phyloP scores from a whole-genome alignment of 2,113 vertebrate genomes.

The Melierax canorus region DNA sequence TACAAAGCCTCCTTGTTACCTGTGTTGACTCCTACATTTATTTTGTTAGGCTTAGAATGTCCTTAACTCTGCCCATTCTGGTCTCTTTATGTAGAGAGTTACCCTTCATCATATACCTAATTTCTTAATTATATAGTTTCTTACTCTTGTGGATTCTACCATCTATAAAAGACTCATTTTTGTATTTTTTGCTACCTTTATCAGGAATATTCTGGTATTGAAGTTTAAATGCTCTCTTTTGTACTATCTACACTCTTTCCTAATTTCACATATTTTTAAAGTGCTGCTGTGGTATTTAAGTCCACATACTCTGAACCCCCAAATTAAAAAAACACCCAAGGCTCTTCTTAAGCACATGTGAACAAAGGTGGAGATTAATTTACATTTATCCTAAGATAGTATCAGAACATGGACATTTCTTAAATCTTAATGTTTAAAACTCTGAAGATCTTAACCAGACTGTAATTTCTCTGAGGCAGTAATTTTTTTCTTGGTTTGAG shows the following conservation, averaged over 20 bases:
- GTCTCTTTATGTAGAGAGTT: neutral
- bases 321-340: neutral
- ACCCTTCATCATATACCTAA: neutral
- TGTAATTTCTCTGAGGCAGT: neutral
- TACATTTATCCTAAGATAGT: neutral
- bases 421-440: neutral
- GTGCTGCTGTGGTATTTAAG: neutral
- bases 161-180: neutral
- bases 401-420: neutral
- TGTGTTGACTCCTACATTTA: neutral
- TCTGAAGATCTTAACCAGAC: neutral
- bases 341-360: neutral
- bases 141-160: neutral
- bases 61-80: neutral
- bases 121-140: neutral
- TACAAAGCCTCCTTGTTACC: neutral
- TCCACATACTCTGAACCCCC: neutral
- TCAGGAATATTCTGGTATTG: neutral
- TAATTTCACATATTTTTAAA: neutral
- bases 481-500: neutral
- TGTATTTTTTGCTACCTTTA: neutral
- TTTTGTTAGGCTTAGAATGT: neutral
- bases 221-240: neutral
- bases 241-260: neutral
- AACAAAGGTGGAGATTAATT: neutral